Conservation (phyloP, 2,797 vertebrate genomes). For the Etheostoma perlongum region DNA sequence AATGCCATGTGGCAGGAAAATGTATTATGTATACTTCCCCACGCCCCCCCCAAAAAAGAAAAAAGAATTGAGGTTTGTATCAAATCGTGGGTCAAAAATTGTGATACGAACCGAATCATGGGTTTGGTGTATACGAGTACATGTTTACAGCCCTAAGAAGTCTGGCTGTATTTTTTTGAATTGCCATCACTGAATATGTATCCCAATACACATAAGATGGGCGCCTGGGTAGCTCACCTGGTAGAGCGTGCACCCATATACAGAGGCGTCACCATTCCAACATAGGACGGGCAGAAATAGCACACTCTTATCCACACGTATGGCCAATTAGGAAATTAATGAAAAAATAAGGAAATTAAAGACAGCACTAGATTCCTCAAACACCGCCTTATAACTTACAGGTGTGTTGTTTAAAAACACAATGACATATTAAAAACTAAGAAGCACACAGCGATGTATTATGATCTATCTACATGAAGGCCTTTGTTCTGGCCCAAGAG, state of each 20-base stretch:
- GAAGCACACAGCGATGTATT: constrained; percentile 35
- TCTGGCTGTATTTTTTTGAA: neutral
- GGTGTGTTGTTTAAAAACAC: neutral
- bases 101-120: no score
- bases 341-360: neutral
- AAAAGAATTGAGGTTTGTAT: no score
- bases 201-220: neutral
- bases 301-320: neutral
- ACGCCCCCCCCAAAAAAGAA: no score
- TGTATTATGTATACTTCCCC: no score
- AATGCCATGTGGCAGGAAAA: no score
- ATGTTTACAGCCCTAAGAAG: no score
- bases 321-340: neutral
- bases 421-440: constrained; percentile 7
- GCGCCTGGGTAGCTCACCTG: no score
- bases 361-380: neutral
- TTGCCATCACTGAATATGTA: neutral
- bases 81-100: no score
- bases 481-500: constrained; percentile 55
- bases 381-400: neutral
- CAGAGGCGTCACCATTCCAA: neutral
- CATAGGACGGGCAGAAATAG: neutral
- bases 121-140: no score
- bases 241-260: no score
- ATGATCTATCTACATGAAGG: constrained; percentile 40